Evolutionary conservation across 2,113 vertebrate species (phyloP).

Genomic region (Marcusenius ussheri): DNA sequence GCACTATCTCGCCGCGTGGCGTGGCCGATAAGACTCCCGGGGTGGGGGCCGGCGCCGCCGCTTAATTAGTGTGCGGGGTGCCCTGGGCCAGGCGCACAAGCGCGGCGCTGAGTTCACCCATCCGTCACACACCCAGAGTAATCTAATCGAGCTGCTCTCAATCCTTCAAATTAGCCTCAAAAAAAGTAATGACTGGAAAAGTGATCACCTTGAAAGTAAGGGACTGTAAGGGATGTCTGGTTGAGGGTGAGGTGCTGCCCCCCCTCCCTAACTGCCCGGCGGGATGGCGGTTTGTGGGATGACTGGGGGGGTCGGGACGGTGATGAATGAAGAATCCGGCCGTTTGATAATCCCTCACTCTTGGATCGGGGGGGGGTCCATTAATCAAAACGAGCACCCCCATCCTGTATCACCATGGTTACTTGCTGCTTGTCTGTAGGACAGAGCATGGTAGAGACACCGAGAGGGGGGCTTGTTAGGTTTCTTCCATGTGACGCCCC

Average conservation of each 20-base stretch:
- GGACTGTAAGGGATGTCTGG: slow-evolving; percentile 16
- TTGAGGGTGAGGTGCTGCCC: neutral
- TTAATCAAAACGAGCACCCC: slow-evolving; percentile 54
- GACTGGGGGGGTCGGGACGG: slow-evolving; percentile 41
- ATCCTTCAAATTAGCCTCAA: slow-evolving; percentile 39
- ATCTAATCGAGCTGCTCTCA: slow-evolving; percentile 28
- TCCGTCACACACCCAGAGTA: slow-evolving; percentile 35
- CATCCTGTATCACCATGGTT: slow-evolving; percentile 20
- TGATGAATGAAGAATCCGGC: slow-evolving; percentile 56
- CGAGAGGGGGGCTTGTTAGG: neutral
- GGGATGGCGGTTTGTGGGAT: slow-evolving; percentile 33
- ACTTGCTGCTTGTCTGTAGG: slow-evolving; percentile 30
- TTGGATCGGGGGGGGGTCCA: slow-evolving; percentile 47
- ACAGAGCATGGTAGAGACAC: slow-evolving; percentile 1
- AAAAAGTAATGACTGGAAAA: slow-evolving; percentile 23
- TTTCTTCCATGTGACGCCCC: neutral
- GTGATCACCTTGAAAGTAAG: slow-evolving; percentile 6
- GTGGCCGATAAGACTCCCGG: slow-evolving; percentile 45
- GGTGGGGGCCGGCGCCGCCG: slow-evolving; percentile 29
- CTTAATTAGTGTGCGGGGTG: slow-evolving; percentile 42
- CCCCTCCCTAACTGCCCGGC: slow-evolving; percentile 29
- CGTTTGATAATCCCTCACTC: slow-evolving; percentile 63
- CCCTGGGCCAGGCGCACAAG: slow-evolving; percentile 19
- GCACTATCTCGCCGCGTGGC: slow-evolving; percentile 34
- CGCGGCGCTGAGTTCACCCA: slow-evolving; percentile 22